Evolutionary conservation across 2,113 vertebrate species (phyloP), one percentile per base, ranked within the genome.

Genomic region (Actenoides hombroni): DNA sequence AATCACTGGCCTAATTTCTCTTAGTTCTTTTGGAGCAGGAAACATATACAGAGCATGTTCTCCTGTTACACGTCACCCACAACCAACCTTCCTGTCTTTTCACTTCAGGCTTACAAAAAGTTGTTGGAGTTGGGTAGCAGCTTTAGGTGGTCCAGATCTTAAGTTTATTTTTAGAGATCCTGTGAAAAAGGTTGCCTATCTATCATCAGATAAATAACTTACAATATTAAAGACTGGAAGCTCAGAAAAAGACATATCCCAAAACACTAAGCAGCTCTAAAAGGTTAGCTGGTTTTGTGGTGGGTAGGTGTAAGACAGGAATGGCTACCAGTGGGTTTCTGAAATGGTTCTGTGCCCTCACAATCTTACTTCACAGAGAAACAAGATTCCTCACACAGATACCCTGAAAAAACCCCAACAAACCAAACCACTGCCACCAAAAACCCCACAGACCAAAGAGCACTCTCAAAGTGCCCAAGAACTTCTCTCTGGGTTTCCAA

Each of bases 1-100:
- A 98, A 96, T 95, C 97, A 97, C 92, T 97, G 97, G 96, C 86
- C 97, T 97, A 97, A 97, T 98, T 97, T 97, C 87, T 96, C 89
- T 87, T 90, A 93, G 90, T 97, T 96, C 91, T 91, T 96, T 96
- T 90, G 95, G 94, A 92, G 91, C 86, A 86, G 91, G 68, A 96
- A 96, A 94, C 17, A 42, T 12, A 86, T 8, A 93, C 75, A 91
- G 65, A 93, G 48, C 77, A 53, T 75, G 83, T 90, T 95, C 78
- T 90, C 23, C 65, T 71, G 71, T 76, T 80, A 86, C 73, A 49
- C 2, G 10, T 63, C 92, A 85, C 44, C 69, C 74, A 68, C 23
- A 17, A 61, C 28, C n/a, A 78, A 78, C 28, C 10, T 73, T 31
- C 54, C 77, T 61, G 51, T 53, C 84, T 69, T 69, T 95, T 71